Conservation (phyloP, 2,888 invertebrate genomes). For the Caenorhabditis sinica region DNA sequence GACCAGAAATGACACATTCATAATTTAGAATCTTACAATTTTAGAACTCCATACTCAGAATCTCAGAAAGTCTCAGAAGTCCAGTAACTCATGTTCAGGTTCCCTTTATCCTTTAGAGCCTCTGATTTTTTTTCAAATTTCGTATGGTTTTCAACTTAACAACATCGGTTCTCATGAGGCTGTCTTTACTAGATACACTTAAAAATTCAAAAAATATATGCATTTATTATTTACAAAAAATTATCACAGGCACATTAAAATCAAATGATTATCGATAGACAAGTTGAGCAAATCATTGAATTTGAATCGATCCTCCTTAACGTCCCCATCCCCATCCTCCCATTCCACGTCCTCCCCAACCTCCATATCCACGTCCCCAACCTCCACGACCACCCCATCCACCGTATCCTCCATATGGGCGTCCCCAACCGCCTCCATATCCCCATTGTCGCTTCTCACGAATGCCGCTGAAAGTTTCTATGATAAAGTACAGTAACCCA, state of each 20-base stretch:
- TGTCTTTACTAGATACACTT: too few relatives aligned
- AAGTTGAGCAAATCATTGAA: background rate
- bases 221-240: conserved; percentile 15
- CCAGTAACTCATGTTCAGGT: too few relatives aligned
- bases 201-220: background rate
- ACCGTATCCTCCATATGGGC: conserved; percentile 36
- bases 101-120: too few relatives aligned
- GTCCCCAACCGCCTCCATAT: conserved; percentile 42
- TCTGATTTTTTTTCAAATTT: too few relatives aligned
- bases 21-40: too few relatives aligned
- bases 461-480: conserved; percentile 28
- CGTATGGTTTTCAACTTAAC: too few relatives aligned
- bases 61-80: too few relatives aligned
- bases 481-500: background rate
- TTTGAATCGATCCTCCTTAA: conserved; percentile 1
- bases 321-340: conserved; percentile 30
- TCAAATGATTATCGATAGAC: background rate
- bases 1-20: too few relatives aligned
- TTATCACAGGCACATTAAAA: background rate
- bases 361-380: conserved; percentile 30
- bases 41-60: too few relatives aligned
- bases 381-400: conserved; percentile 45
- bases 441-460: conserved; percentile 61
- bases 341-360: conserved; percentile 3
- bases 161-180: too few relatives aligned